Conservation (phyloP, 1,140 invertebrate species). For the Macrotrachela quadricornifera region DNA sequence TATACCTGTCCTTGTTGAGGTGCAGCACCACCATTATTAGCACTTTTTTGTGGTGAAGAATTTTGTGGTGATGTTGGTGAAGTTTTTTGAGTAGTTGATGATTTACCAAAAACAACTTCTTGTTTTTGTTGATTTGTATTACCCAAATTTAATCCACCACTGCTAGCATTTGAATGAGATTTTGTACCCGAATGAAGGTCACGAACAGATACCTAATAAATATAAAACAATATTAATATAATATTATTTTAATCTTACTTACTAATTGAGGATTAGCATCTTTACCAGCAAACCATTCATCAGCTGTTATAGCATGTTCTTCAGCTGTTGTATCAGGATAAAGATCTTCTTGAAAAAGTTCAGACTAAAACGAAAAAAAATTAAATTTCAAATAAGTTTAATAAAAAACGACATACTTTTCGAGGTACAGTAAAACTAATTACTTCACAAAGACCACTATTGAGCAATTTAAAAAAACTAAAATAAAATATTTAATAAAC, state of each 20-base stretch:
- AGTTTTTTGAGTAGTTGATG: neutral
- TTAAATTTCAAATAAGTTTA: neutral
- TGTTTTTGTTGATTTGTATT: too few relatives aligned
- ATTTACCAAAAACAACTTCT: too few relatives aligned
- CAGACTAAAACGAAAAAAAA: slow-evolving; percentile 43
- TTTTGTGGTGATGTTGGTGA: neutral
- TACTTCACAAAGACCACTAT: slow-evolving; percentile 84
- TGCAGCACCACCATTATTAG: neutral
- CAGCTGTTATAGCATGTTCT: slow-evolving; percentile 60
- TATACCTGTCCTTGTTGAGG: too few relatives aligned
- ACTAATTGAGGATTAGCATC: slow-evolving; percentile 62
- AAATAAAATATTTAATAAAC: too few relatives aligned
- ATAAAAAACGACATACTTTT: slow-evolving; percentile 42
- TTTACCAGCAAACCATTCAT: slow-evolving; percentile 65
- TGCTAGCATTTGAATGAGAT: too few relatives aligned
- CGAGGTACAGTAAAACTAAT: slow-evolving; percentile 92
- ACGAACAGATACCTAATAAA: too few relatives aligned
- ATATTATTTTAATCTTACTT: too few relatives aligned
- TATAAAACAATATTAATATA: too few relatives aligned
- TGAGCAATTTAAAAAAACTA: slow-evolving; percentile 80
- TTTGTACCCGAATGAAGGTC: too few relatives aligned
- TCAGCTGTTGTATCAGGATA: slow-evolving; percentile 90
- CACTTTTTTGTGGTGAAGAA: neutral
- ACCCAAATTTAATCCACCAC: too few relatives aligned
- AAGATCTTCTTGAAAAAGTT: slow-evolving; percentile 91